A percentile compares a stretch with the other conserved stretches of the same genome.
Conservation (phyloP, 2,113 vertebrate species). For the Cheilinus undulatus region DNA sequence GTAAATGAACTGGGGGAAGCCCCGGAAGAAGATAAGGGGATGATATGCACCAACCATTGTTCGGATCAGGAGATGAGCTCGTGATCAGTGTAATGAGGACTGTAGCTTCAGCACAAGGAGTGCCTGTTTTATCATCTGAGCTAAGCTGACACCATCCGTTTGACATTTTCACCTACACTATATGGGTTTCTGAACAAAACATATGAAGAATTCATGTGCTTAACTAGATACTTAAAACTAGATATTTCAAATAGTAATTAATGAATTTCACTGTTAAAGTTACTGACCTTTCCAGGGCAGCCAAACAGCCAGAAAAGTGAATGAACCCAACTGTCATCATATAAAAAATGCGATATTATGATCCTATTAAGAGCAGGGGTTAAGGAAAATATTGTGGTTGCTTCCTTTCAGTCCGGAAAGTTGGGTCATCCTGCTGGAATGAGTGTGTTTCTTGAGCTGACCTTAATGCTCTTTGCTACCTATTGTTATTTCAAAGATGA, state of each 20-base stretch:
- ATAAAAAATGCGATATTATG: background rate
- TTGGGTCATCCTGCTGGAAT: background rate
- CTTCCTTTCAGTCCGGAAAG: slow-evolving; percentile 28
- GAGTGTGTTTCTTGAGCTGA: slow-evolving; percentile 3
- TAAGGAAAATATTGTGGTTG: background rate
- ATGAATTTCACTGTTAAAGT: background rate
- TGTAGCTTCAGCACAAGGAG: too few relatives aligned
- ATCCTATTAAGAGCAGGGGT: slow-evolving; percentile 1
- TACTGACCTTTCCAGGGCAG: background rate
- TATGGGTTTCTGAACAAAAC: too few relatives aligned
- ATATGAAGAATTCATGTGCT: too few relatives aligned
- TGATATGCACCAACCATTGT: too few relatives aligned
- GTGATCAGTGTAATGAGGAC: too few relatives aligned
- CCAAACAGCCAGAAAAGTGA: background rate
- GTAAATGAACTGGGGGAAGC: too few relatives aligned
- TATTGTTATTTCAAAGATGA: slow-evolving; percentile 26
- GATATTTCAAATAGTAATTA: background rate
- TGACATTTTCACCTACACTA: too few relatives aligned
- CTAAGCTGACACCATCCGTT: too few relatives aligned
- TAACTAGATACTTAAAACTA: background rate
- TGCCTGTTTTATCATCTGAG: too few relatives aligned
- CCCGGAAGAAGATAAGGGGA: too few relatives aligned
- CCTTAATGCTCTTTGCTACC: background rate
- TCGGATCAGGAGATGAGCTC: too few relatives aligned
- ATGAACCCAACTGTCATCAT: background rate